A percentile compares a stretch with the other conserved stretches of the same genome.
phyloP scores from a whole-genome alignment of 2,797 vertebrate genomes.

The Mus caroli region DNA sequence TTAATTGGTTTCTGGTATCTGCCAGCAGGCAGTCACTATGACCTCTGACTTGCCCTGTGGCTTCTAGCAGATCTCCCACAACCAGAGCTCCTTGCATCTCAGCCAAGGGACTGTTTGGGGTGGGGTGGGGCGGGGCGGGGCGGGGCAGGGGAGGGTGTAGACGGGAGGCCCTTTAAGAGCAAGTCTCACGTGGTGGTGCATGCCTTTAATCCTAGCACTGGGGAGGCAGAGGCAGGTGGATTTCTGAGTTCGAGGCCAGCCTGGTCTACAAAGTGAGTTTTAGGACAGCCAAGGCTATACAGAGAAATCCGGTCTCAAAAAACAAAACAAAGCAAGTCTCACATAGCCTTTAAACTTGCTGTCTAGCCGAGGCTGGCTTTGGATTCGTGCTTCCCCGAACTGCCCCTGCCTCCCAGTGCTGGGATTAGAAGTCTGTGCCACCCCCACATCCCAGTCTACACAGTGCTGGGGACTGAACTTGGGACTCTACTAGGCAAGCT shows the following conservation, averaged over 20 bases:
- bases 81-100: neutral
- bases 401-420: neutral
- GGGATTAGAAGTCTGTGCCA: neutral
- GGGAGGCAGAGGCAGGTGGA: no score
- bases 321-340: no score
- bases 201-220: no score
- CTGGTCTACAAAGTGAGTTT: no score
- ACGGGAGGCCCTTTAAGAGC: neutral
- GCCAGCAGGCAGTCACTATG: rapidly evolving
- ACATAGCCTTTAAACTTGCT: neutral
- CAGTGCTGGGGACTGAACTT: neutral
- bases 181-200: neutral
- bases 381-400: neutral
- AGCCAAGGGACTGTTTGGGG: neutral
- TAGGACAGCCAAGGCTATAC: no score
- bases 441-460: neutral
- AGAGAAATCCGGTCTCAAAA: no score
- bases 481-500: neutral
- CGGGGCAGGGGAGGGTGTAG: neutral
- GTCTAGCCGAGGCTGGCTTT: neutral
- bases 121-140: neutral
- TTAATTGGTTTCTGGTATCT: rapidly evolving
- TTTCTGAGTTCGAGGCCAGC: no score
- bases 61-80: no score
- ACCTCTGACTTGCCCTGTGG: rapidly evolving